Base-by-base conservation (phyloP, 2,797 vertebrate genomes). In the Mycteria americana region DNA sequence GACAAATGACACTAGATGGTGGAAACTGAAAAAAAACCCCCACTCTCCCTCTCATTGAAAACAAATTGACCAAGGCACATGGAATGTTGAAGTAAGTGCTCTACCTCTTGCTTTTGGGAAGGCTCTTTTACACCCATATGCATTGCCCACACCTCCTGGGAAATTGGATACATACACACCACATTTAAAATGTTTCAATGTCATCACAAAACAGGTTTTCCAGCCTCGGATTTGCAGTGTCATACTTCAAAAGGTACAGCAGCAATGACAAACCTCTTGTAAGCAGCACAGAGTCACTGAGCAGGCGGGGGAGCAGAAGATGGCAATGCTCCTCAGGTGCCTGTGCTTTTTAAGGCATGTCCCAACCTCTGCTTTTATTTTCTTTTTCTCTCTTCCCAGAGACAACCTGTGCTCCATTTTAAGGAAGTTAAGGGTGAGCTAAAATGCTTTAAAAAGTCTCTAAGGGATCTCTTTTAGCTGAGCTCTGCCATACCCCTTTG, bases 391-490 rank as follows among this genome's bases (percentile, higher is more conserved):
- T 86, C 35, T 62, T 93, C 57, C 37, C 18, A 23, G 48, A 85
- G 64, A 60, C 22, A 93, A n/a, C 23, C 18, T 80, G 43, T 48
- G 46, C 33, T 85, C 56, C 68, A 33, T 89, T 92, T 94, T 50
- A 83, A 92, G 62, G 73, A 88, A 84, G 60, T 64, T 65, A 73
- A 90, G 46, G 57, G 62, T 63, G 69, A 87, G 31, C 16, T 54
- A 91, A 95, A 97, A 88, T 9, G 37, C 73, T 78, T 94, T 85
- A 31, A 79, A 35, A 80, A 59, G 33, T 59, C 91, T 85, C 69
- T 21, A 48, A 89, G 82, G 75, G 25, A 41, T 69, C 25, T 73
- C 50, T 89, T 60, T 60, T n/a, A 85, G 78, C 1, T 57, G 68
- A 77, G 79, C 62, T 91, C 68, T 80, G 51, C 62, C 79, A 13